phyloP scores from a whole-genome alignment of 2,888 invertebrate genomes.

The Plagiodera versicolora region DNA sequence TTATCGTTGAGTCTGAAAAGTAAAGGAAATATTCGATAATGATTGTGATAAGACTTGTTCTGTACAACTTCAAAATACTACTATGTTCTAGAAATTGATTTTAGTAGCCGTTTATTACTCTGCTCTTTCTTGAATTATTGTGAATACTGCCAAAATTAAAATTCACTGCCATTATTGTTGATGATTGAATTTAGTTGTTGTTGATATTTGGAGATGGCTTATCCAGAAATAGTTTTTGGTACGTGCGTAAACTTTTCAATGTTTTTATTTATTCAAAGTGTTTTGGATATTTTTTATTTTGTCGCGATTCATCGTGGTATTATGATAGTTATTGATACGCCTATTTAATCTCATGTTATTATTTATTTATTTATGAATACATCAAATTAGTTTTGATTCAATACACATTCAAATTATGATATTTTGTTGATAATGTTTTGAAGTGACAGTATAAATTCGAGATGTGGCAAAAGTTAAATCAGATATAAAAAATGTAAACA shows the following conservation, averaged over 20 bases:
- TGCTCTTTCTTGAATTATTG: slow-evolving; percentile 1
- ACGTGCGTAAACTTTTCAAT: no score
- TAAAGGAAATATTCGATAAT: no score
- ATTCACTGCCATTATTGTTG: slow-evolving; percentile 35
- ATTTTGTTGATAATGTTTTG: no score
- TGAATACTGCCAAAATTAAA: slow-evolving; percentile 31
- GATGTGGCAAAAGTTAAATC: no score
- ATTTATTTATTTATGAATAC: background rate
- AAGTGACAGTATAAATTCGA: no score
- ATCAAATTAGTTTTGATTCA: background rate
- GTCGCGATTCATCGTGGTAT: background rate
- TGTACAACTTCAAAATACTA: background rate
- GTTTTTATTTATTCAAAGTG: slow-evolving; percentile 6
- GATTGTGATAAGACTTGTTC: no score
- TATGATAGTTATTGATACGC: slow-evolving; percentile 1
- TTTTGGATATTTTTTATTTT: slow-evolving; percentile 8
- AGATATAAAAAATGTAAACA: no score
- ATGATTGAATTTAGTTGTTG: slow-evolving; percentile 22
- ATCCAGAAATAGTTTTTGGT: slow-evolving; percentile 2
- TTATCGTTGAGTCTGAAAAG: no score
- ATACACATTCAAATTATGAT: no score
- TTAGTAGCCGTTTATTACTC: background rate
- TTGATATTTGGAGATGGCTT: slow-evolving; percentile 11
- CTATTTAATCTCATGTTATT: background rate
- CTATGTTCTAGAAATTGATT: background rate